phyloP scores from a whole-genome alignment of 2,113 vertebrate genomes.

The Channa argus region DNA sequence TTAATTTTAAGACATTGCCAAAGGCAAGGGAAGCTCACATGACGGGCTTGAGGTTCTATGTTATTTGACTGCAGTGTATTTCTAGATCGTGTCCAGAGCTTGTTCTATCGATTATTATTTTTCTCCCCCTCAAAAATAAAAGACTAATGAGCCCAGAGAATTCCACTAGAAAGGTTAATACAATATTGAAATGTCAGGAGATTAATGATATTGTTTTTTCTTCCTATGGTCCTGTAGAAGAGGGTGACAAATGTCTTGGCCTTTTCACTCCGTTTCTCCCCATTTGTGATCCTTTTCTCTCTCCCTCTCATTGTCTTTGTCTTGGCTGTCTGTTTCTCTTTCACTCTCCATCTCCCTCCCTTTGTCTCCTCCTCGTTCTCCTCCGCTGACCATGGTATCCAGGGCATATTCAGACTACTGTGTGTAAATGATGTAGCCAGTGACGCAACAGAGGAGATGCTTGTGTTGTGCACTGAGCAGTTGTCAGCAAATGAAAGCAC shows the following conservation, averaged over 20 bases:
- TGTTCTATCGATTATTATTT: constrained; percentile 86
- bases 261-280: constrained; percentile 76
- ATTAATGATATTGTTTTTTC: constrained; percentile 85
- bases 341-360: constrained; percentile 30
- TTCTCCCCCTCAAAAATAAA: constrained; percentile 74
- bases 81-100: constrained; percentile 74
- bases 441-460: constrained; percentile 76
- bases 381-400: constrained; percentile 58
- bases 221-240: constrained; percentile 65
- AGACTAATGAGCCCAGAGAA: constrained; percentile 85
- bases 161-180: constrained; percentile 87
- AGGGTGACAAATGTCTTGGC: constrained; percentile 85
- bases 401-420: constrained; percentile 41
- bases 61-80: constrained; percentile 75
- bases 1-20: constrained; percentile 47
- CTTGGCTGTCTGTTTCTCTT: constrained; percentile 42
- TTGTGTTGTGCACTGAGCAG: constrained; percentile 68
- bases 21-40: constrained; percentile 58
- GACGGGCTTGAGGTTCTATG: constrained; percentile 69
- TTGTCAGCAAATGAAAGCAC: constrained; percentile 84
- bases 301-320: constrained; percentile 32
- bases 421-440: constrained; percentile 45
- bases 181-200: constrained; percentile 89
- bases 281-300: constrained; percentile 64
- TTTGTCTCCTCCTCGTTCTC: constrained; percentile 57